These are phyloP conservation scores for Therioaphis trifolii DNA, from an alignment of 2,888 invertebrate genomes.

Conservation along the genomic window DNA sequence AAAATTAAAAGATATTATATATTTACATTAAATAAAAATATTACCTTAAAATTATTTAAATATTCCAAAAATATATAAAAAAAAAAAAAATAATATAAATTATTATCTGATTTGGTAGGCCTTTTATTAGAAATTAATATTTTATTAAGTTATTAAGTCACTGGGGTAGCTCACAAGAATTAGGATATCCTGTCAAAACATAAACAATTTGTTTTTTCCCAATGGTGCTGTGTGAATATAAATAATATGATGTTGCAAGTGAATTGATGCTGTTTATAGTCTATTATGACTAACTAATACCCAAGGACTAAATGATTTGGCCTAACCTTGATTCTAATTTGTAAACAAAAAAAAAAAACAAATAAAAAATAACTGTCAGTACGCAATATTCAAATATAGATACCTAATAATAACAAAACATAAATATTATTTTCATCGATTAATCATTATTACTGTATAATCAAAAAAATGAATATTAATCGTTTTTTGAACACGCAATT, in stretches of 20 bases:
- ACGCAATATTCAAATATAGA: background rate
- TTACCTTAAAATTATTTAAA: no score
- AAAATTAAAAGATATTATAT: background rate
- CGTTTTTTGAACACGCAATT: background rate
- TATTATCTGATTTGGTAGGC: background rate
- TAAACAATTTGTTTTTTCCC: conserved; percentile 30
- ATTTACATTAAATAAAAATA: no score
- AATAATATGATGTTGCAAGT: background rate
- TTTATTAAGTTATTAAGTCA: background rate
- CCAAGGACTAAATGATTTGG: conserved; percentile 57
- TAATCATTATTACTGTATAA: conserved; percentile 19
- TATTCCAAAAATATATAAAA: background rate
- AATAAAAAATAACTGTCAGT: conserved; percentile 17
- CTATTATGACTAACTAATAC: conserved; percentile 62
- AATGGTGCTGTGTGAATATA: conserved; percentile 22
- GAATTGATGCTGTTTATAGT: conserved; percentile 41
- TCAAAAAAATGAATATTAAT: conserved; percentile 27
- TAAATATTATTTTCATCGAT: background rate
- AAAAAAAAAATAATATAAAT: background rate
- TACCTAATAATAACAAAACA: background rate
- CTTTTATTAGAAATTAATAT: conserved; percentile 9
- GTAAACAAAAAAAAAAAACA: conserved; percentile 34
- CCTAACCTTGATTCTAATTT: conserved; percentile 42
- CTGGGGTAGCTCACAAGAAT: background rate
- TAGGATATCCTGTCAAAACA: conserved; percentile 55